Evolutionary conservation across 2,888 invertebrate species (phyloP).

Genomic region (Microplitis manilae): DNA sequence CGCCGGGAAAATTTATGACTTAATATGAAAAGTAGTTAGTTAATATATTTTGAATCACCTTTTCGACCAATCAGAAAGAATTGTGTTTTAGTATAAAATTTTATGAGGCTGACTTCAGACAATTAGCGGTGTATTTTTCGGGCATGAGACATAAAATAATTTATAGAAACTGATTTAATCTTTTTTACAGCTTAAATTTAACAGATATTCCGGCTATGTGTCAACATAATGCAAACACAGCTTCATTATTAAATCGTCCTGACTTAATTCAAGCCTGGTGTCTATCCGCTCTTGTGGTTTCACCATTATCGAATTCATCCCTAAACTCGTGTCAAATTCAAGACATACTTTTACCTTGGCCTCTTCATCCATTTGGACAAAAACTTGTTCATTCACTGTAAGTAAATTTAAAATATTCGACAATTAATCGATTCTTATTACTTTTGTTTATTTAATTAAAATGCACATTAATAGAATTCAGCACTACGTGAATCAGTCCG

Average conservation of each 20-base stretch:
- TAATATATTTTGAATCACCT: no score
- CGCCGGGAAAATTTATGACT: not conserved
- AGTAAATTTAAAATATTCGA: constrained; percentile 65
- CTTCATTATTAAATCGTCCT: constrained; percentile 81
- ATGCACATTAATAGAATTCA: constrained; percentile 76
- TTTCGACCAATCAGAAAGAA: no score
- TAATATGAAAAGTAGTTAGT: not conserved
- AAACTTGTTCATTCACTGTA: constrained; percentile 89
- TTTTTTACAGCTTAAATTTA: constrained; percentile 62
- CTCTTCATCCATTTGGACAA: constrained; percentile 89
- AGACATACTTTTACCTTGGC: constrained; percentile 80
- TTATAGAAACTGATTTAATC: constrained; percentile 5
- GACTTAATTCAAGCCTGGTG: constrained; percentile 93
- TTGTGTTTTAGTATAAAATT: no score
- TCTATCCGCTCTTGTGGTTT: constrained; percentile 81
- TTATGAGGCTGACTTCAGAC: no score
- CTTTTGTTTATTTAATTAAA: not conserved
- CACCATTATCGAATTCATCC: constrained; percentile 57
- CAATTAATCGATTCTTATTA: no score
- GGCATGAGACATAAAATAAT: not conserved
- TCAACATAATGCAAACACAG: constrained; percentile 84
- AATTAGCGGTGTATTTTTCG: no score
- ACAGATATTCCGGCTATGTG: constrained; percentile 78
- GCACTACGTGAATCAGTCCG: constrained; percentile 85
- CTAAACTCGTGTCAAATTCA: constrained; percentile 60